Evolutionary conservation across 2,888 invertebrate species (phyloP).

Genomic region (Amphimallon solstitiale): DNA sequence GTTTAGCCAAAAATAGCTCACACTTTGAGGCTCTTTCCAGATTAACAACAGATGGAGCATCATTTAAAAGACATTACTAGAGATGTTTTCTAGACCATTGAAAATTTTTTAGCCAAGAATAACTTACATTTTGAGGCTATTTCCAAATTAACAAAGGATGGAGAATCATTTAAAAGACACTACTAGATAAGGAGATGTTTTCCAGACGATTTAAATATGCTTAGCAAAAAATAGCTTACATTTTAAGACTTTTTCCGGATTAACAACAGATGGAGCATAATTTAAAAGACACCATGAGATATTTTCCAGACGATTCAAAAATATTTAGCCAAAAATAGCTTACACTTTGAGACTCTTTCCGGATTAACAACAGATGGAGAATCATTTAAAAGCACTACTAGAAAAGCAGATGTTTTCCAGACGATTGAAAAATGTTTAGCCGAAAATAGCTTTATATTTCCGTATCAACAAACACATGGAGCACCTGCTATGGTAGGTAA

Average conservation of each 20-base stretch:
- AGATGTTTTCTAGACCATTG: constrained; percentile 20
- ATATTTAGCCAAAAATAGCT: too few relatives aligned
- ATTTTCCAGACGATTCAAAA: too few relatives aligned
- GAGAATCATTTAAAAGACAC: too few relatives aligned
- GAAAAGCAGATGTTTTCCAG: background rate
- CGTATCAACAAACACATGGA: too few relatives aligned
- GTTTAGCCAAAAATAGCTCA: constrained; percentile 17
- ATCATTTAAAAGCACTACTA: constrained; percentile 12
- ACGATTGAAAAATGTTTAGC: too few relatives aligned
- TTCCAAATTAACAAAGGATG: too few relatives aligned
- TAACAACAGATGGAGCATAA: constrained; percentile 19
- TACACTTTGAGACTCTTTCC: too few relatives aligned
- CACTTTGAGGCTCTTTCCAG: constrained; percentile 3
- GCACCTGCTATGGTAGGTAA: too few relatives aligned
- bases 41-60: constrained; percentile 19
- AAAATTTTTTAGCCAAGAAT: constrained; percentile 18
- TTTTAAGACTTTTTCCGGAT: constrained; percentile 5
- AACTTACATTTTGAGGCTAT: constrained; percentile 8
- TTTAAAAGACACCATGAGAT: too few relatives aligned
- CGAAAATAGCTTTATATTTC: too few relatives aligned
- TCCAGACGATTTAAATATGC: constrained; percentile 17
- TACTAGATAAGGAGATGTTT: too few relatives aligned
- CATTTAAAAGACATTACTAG: constrained; percentile 10
- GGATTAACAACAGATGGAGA: too few relatives aligned
- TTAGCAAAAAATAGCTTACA: constrained; percentile 13